These are phyloP conservation scores for Blastobasis adustella DNA, from an alignment of 2,888 invertebrate species.

Conservation along the genomic window DNA sequence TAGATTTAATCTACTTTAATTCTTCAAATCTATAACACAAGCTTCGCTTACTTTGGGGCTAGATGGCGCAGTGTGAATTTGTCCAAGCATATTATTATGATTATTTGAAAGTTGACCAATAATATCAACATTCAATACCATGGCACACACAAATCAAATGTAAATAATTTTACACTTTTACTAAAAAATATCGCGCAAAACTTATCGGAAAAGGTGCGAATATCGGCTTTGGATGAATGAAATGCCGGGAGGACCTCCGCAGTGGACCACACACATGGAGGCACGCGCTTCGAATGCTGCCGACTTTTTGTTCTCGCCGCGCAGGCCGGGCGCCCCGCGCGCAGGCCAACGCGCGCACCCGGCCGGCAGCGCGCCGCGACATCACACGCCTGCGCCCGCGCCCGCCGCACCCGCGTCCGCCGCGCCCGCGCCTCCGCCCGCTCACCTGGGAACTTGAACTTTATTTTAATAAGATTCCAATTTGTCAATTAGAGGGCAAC, in stretches of 20 bases:
- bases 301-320: slow-evolving; percentile 60
- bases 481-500: slow-evolving; percentile 80
- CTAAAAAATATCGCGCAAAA: slow-evolving; percentile 19
- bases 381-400: slow-evolving; percentile 48
- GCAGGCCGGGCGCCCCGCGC: neutral
- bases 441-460: slow-evolving; percentile 69
- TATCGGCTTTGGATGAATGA: slow-evolving; percentile 66
- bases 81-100: no score
- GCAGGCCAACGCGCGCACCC: neutral
- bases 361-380: slow-evolving; percentile 18
- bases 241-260: slow-evolving; percentile 62
- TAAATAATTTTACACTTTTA: neutral
- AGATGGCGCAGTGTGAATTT: no score
- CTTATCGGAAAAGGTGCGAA: slow-evolving; percentile 57
- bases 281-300: slow-evolving; percentile 82
- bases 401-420: slow-evolving; percentile 27
- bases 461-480: slow-evolving; percentile 81
- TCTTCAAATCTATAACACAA: neutral
- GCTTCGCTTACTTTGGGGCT: no score
- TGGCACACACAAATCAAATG: neutral
- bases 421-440: slow-evolving; percentile 25
- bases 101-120: neutral
- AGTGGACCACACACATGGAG: slow-evolving; percentile 83
- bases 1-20: no score
- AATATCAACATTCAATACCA: neutral